A percentile compares a stretch with the other conserved stretches of the same genome.
These are phyloP conservation scores for Therioaphis trifolii DNA, from an alignment of 2,888 invertebrate genomes.

Conservation along the genomic window DNA sequence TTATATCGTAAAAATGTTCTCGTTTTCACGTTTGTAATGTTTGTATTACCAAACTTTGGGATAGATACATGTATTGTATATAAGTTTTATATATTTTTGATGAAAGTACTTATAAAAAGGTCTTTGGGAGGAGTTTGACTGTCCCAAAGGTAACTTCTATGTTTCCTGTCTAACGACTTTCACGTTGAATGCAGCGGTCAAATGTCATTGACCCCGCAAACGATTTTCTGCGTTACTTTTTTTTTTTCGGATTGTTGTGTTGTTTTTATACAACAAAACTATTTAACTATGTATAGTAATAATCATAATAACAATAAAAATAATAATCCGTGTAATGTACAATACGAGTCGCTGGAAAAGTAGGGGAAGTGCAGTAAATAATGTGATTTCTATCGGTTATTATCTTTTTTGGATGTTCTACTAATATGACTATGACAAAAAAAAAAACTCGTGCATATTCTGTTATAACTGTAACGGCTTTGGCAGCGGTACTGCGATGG, in stretches of 20 bases:
- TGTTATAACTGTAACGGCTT: slow-evolving; percentile 49
- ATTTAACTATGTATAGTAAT: not conserved
- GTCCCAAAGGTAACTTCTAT: not conserved
- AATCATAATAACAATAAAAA: not conserved
- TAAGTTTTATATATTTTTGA: not conserved
- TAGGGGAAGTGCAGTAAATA: not conserved
- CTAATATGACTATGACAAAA: not conserved
- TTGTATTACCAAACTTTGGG: not conserved
- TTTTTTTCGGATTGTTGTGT: slow-evolving; percentile 42
- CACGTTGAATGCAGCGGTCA: slow-evolving; percentile 44
- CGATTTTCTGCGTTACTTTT: slow-evolving; percentile 46
- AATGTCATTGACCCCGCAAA: slow-evolving; percentile 54
- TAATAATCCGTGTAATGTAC: not conserved
- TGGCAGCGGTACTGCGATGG: not conserved
- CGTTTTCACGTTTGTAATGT: no score
- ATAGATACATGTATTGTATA: not conserved
- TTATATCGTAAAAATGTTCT: slow-evolving; percentile 40
- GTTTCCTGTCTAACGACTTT: slow-evolving; percentile 41
- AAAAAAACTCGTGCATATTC: no score
- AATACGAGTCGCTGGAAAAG: not conserved
- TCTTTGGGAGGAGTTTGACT: not conserved
- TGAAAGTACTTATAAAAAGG: not conserved
- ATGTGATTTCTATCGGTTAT: slow-evolving; percentile 48
- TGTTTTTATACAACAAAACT: not conserved
- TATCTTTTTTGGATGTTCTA: slow-evolving; percentile 13